Conservation (phyloP, 2,888 invertebrate species). For the Chironomus tentans region DNA sequence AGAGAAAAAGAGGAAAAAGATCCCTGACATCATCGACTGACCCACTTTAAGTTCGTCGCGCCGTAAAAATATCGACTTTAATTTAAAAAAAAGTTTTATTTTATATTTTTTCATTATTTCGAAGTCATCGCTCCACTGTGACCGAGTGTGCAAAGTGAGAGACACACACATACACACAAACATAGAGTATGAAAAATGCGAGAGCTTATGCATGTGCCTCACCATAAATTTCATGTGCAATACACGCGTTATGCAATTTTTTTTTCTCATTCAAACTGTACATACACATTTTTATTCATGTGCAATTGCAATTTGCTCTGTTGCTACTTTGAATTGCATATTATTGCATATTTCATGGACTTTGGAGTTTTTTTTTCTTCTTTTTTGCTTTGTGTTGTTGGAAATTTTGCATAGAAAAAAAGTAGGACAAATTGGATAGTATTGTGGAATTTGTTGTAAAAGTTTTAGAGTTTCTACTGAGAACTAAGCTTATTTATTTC, state of each 20-base stretch:
- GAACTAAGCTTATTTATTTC: too few relatives aligned
- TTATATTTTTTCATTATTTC: too few relatives aligned
- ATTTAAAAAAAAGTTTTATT: background rate
- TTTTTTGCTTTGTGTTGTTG: too few relatives aligned
- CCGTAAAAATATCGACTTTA: background rate
- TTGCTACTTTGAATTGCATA: background rate
- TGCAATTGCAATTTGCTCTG: background rate
- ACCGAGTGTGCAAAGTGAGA: background rate
- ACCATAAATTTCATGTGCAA: constrained; percentile 4
- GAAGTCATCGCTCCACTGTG: background rate
- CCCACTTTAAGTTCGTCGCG: background rate
- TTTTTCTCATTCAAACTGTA: background rate
- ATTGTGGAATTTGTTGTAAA: too few relatives aligned
- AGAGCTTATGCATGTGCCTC: background rate
- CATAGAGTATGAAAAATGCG: background rate
- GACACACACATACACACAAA: background rate
- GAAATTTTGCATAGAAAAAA: too few relatives aligned
- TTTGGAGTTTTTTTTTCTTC: background rate
- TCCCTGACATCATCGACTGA: constrained; percentile 8
- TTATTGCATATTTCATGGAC: background rate
- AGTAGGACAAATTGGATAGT: too few relatives aligned
- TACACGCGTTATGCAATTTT: constrained; percentile 1
- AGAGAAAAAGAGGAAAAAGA: background rate
- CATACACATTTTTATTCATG: background rate
- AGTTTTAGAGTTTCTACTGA: too few relatives aligned